Evolutionary conservation across 1,140 invertebrate genomes (phyloP).

Genomic region (Panulirus ornatus): DNA sequence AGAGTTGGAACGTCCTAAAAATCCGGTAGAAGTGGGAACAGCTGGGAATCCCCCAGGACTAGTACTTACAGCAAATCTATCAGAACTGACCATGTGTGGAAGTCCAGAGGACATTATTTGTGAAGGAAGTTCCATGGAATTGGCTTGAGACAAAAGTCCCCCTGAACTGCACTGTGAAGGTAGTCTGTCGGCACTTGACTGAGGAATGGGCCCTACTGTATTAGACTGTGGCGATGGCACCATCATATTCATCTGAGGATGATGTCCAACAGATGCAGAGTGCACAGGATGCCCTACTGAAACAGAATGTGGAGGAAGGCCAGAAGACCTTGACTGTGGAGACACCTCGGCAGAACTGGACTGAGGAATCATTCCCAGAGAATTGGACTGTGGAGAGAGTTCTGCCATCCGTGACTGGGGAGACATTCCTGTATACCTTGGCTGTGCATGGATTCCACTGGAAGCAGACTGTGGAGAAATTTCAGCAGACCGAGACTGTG

Average conservation of each 20-base stretch:
- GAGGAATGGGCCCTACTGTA: conserved; percentile 37
- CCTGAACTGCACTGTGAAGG: conserved; percentile 17
- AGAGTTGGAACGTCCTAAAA: conserved; percentile 30
- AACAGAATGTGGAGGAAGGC: conserved; percentile 11
- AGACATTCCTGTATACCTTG: conserved; percentile 34
- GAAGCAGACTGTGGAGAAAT: conserved; percentile 26
- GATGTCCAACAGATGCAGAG: conserved; percentile 7
- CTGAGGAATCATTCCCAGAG: neutral
- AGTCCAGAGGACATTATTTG: conserved; percentile 17
- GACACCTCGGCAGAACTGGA: conserved; percentile 5
- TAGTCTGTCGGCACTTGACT: conserved; percentile 20
- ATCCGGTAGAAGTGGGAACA: conserved; percentile 46
- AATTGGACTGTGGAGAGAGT: conserved; percentile 28
- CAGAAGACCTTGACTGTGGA: conserved; percentile 19
- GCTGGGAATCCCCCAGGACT: conserved; percentile 33
- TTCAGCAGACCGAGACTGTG: conserved; percentile 37
- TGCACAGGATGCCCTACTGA: neutral
- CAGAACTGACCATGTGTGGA: conserved; percentile 33
- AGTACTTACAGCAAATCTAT: conserved; percentile 39
- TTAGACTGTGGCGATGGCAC: conserved; percentile 11
- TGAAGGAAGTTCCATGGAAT: neutral
- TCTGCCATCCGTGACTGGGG: conserved; percentile 6
- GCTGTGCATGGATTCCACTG: conserved; percentile 29
- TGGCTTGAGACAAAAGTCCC: conserved; percentile 24
- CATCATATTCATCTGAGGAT: conserved; percentile 41